A percentile compares a stretch with the other conserved stretches of the same genome.
phyloP scores from a whole-genome alignment of 2,113 vertebrate genomes.

The Sapajus apella region DNA sequence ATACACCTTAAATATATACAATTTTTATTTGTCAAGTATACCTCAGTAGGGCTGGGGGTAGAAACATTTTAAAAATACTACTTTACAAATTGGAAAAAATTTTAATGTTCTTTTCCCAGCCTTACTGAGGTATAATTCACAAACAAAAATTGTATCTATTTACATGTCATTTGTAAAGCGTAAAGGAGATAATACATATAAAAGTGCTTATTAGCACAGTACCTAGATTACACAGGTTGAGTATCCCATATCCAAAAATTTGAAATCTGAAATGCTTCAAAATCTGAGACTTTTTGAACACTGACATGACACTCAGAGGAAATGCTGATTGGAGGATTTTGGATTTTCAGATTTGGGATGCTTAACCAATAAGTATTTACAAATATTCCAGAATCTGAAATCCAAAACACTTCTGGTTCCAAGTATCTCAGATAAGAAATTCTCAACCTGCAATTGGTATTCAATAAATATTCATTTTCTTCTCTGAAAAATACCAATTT shows the following conservation, averaged over 20 bases:
- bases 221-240: not conserved
- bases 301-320: not conserved
- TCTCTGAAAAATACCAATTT: not conserved
- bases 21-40: not conserved
- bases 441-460: not conserved
- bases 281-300: not conserved
- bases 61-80: too few relatives aligned
- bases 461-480: not conserved
- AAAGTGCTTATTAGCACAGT: not conserved
- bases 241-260: not conserved
- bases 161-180: not conserved
- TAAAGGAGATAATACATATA: not conserved
- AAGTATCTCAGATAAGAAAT: not conserved
- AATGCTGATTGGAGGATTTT: not conserved
- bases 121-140: not conserved
- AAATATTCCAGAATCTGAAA: not conserved
- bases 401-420: not conserved
- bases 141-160: not conserved
- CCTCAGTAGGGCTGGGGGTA: not conserved
- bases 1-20: not conserved
- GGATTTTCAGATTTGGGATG: not conserved
- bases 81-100: too few relatives aligned
- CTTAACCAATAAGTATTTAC: not conserved
- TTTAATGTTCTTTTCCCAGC: not conserved
- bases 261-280: not conserved